Percentiles rank a stretch among this genome's conserved stretches.
These are phyloP conservation scores for Metacarcinus magister DNA, from an alignment of 2,888 invertebrate genomes.

Conservation along the genomic window DNA sequence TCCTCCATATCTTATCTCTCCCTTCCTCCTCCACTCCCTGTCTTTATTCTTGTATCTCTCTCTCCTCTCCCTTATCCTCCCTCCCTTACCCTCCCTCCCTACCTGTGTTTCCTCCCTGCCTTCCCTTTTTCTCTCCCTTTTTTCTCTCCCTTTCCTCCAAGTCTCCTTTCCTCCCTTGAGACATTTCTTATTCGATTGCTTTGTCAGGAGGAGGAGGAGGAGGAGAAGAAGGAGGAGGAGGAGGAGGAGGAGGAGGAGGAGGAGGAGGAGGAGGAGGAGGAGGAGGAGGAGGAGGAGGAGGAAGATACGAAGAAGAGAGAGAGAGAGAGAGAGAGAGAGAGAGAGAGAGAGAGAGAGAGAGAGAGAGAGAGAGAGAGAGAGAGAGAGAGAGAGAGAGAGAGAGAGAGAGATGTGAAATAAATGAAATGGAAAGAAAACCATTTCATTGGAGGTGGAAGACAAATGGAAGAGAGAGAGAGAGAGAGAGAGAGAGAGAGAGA, in stretches of 20 bases:
- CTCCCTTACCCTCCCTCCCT: not conserved
- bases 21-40: not conserved
- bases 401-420: no score
- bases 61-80: not conserved
- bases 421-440: not conserved
- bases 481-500: not conserved
- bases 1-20: not conserved
- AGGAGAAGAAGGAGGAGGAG: not conserved
- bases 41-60: not conserved
- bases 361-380: conserved; percentile 58
- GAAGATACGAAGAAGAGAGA: not conserved
- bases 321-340: no score
- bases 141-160: not conserved
- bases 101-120: not conserved
- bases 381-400: conserved; percentile 30
- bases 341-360: conserved; percentile 51
- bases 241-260: not conserved
- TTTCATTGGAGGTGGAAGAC: not conserved
- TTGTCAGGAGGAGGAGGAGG: not conserved
- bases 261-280: not conserved
- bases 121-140: not conserved
- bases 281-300: not conserved
- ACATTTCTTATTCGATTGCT: conserved; percentile 2
- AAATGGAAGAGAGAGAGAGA: no score
- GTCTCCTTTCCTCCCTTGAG: not conserved